A percentile compares a stretch with the other conserved stretches of the same genome.
Evolutionary conservation across 2,797 vertebrate genomes (phyloP).

Genomic region (Spondyliosoma cantharus): DNA sequence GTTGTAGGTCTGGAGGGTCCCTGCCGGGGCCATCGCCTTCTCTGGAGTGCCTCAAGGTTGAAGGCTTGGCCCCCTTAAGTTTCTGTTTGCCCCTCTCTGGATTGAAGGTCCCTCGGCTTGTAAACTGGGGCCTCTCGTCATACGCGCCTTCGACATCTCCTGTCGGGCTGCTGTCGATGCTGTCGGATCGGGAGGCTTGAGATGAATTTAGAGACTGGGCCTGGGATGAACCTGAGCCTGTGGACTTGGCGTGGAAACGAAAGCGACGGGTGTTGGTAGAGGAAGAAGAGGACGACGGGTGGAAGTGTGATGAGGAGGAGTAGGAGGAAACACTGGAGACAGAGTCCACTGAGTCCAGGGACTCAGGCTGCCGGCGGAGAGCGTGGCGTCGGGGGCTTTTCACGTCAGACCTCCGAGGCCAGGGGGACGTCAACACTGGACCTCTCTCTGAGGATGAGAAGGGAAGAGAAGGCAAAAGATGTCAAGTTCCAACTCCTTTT

Average conservation of each 20-base stretch:
- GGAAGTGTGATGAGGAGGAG: slow-evolving; percentile 87
- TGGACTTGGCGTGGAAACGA: slow-evolving; percentile 89
- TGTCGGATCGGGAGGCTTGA: slow-evolving; percentile 49
- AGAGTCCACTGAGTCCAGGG: slow-evolving; percentile 83
- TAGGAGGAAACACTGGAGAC: slow-evolving; percentile 84
- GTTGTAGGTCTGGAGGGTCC: slow-evolving; percentile 84
- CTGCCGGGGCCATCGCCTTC: slow-evolving; percentile 82
- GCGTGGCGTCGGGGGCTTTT: slow-evolving; percentile 81
- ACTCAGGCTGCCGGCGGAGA: slow-evolving; percentile 85
- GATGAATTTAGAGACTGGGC: slow-evolving; percentile 24
- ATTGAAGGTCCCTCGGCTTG: slow-evolving; percentile 94
- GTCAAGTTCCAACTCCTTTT: neutral
- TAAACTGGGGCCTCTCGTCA: slow-evolving; percentile 90
- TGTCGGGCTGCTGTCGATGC: slow-evolving; percentile 66
- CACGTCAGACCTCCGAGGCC: slow-evolving; percentile 83
- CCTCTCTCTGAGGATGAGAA: slow-evolving; percentile 85
- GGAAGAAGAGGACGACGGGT: slow-evolving; percentile 83
- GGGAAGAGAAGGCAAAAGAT: slow-evolving; percentile 8
- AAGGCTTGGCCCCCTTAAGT: slow-evolving; percentile 89
- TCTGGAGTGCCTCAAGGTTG: slow-evolving; percentile 86
- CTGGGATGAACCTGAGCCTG: slow-evolving; percentile 49
- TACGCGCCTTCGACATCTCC: slow-evolving; percentile 66
- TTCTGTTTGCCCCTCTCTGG: slow-evolving; percentile 95
- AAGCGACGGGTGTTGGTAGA: slow-evolving; percentile 86
- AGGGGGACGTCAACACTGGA: slow-evolving; percentile 78